Evolutionary conservation across 1,140 invertebrate species (phyloP).

Genomic region (Bombus haemorrhoidalis): DNA sequence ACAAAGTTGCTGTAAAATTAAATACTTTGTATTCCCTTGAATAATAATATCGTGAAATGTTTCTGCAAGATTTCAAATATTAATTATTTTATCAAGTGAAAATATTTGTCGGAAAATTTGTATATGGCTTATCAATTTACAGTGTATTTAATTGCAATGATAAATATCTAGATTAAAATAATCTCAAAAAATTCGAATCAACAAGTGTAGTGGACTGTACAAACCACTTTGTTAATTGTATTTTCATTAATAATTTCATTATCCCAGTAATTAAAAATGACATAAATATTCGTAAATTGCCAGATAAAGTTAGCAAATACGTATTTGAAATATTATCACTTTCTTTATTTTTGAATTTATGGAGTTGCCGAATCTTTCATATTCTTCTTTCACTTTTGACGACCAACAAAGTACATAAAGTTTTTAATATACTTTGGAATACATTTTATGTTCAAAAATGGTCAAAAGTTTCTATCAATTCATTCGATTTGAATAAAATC

Average conservation of each 20-base stretch:
- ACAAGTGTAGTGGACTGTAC: background rate
- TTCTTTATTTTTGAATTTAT: no score
- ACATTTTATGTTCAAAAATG: background rate
- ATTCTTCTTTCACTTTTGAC: background rate
- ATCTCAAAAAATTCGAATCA: background rate
- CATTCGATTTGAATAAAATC: background rate
- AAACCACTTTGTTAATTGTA: no score
- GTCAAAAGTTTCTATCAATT: background rate
- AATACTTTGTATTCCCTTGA: no score
- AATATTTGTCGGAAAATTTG: background rate
- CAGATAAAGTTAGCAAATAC: no score
- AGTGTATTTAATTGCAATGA: background rate
- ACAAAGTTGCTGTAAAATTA: no score
- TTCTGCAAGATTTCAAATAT: background rate
- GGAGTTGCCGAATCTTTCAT: background rate
- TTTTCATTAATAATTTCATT: no score
- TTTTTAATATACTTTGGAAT: background rate
- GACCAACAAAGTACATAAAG: background rate
- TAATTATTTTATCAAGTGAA: background rate
- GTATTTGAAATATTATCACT: no score
- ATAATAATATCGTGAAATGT: no score
- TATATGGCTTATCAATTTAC: no score
- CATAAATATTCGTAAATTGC: no score
- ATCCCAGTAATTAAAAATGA: no score
- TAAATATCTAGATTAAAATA: background rate